Evolutionary conservation across 2,113 vertebrate genomes (phyloP), one percentile per base, ranked within the genome.

Genomic region (Ascaphus truei): DNA sequence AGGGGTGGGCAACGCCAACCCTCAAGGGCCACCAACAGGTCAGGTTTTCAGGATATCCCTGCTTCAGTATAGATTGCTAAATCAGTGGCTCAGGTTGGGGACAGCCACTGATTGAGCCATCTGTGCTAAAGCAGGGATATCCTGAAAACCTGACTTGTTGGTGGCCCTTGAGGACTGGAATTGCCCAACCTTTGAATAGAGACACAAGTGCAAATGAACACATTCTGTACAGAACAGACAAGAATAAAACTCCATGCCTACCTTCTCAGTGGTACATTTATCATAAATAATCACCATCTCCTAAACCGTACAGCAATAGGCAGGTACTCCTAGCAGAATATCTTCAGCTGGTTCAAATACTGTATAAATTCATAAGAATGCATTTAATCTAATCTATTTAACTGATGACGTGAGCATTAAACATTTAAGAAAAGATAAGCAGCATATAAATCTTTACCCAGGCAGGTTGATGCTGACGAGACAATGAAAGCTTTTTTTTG

Each of bases 371-470:
- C 43, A 26, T 59, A 26, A 66, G 31, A 43, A 20, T 51, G 25
- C 47, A 60, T 52, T 77, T 56, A 72, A 76, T 43, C 30, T n/a
- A n/a, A n/a, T n/a, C n/a, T n/a, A n/a, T n/a, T 48, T 66, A 62
- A 58, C 72, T 55, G 12, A 68, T 83, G 80, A 84, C 36, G 72
- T 77, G 73, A 68, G 66, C 66, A 73, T 68, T 78, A 76, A 82
- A 73, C 76, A 77, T 55, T 55, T 72, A 60, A 51, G 59, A 56
- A 75, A 72, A 75, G 77, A 84, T 72, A 85, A 87, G 30, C 62
- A 68, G 20, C 75, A 75, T 77, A 77, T 78, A 81, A 74, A 79
- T 81, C 76, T 77, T 29, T 72, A 61, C 58, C 71, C 71, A 48
- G 62, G 72, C 7, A 58, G 62, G 15, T 1, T 62, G 58, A 50